Conservation (phyloP, 2,797 vertebrate species). For the Coreius guichenoti region DNA sequence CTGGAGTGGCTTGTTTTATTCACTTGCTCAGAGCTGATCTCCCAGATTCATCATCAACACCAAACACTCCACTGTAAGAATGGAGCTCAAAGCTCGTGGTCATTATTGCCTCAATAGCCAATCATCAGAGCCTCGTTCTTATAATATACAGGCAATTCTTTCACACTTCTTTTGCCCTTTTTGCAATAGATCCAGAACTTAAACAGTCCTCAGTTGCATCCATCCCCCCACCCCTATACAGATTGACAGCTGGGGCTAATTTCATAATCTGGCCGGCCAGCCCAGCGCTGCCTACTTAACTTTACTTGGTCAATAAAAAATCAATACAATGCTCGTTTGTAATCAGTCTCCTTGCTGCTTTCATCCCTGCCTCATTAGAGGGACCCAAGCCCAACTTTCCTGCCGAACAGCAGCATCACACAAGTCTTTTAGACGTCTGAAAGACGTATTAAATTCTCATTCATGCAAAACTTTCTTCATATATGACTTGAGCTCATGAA, state of each 20-base stretch:
- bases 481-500: too few relatives aligned
- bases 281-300: conserved; percentile 48
- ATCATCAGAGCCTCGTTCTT: background rate
- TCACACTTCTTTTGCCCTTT: conserved; percentile 15
- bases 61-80: background rate
- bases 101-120: background rate
- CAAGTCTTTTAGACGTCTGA: background rate
- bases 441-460: background rate
- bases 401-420: conserved; percentile 51
- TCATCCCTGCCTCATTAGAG: conserved; percentile 65
- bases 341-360: conserved; percentile 66
- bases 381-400: conserved; percentile 43
- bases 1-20: background rate
- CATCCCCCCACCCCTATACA: background rate
- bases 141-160: background rate
- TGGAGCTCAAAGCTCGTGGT: conserved; percentile 2
- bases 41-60: background rate
- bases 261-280: conserved; percentile 55
- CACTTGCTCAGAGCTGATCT: background rate
- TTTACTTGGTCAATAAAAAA: conserved; percentile 68
- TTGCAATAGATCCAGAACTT: conserved; percentile 19
- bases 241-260: conserved; percentile 66
- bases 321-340: conserved; percentile 69
- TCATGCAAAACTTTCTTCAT: background rate
- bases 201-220: background rate